Base-by-base conservation (phyloP, 1,140 invertebrate genomes). In the Sinella curviseta region DNA sequence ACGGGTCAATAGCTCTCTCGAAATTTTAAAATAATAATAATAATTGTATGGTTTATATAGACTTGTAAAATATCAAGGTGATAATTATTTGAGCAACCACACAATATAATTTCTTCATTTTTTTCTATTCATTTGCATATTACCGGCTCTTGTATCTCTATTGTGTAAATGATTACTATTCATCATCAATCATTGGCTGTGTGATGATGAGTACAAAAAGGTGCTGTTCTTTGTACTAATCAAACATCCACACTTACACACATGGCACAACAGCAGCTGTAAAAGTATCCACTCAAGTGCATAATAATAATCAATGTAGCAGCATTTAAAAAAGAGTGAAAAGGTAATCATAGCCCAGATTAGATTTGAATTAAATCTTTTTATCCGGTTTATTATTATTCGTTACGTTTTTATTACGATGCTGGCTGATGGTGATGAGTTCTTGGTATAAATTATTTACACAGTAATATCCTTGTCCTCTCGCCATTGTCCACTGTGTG, bases 331-430 rank as follows among this genome's bases (percentile, higher is more conserved):
- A 70, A 70, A 33, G 12, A 70, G 65, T 70, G 31, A 70, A 70
- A 70, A 70, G 65, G 8, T 30, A 70, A 33, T 31, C 12, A 8
- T 8, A 70, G 26, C 31, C 65, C 12, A 31, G 31, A 70, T 70
- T 70, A 70, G 65, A 70, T 70, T 70, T 70, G 65, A 12, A 70
- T 70, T 70, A 70, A 70, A 31, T 24, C 31, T 30, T 70, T 8
- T 70, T 70, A 70, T 70, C 65, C 65, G 65, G 65, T 33, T 70
- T 31, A n/a, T 60, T n/a, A 12, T 20, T 48, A 48, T 48, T 48
- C 20, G 39, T 48, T 48, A 20, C 39, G 39, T 12, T 12, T 48
- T 48, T 48, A 20, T 48, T 12, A 20, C 8, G 39, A 48, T 48
- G 39, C 39, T 48, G 39, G 39, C 20, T 48, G 39, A 14, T 60